Conservation (phyloP, 2,113 vertebrate genomes). For the Thermophis baileyi region DNA sequence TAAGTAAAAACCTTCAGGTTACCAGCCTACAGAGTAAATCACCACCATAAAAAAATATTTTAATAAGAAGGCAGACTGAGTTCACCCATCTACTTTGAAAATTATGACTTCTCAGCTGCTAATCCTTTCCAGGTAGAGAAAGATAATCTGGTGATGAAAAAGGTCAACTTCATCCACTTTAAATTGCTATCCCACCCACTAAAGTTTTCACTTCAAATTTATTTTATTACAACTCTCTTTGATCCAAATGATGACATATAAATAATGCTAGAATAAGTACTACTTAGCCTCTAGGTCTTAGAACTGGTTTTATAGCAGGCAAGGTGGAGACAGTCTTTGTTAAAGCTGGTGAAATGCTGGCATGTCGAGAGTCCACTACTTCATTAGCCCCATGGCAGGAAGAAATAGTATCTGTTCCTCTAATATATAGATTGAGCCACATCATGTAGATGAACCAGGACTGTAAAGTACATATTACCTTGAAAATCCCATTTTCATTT, state of each 20-base stretch:
- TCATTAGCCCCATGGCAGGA: neutral
- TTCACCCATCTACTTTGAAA: neutral
- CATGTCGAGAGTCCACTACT: neutral
- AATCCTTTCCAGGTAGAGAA: neutral
- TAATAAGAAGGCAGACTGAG: neutral
- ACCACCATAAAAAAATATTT: neutral
- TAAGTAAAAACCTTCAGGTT: neutral
- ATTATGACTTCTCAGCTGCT: neutral
- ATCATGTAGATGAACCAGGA: neutral
- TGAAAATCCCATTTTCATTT: conserved; percentile 4
- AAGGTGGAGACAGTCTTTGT: neutral
- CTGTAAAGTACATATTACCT: conserved; percentile 6
- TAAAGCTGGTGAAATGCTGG: neutral
- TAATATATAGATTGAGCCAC: neutral
- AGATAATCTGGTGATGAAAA: neutral
- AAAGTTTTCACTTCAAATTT: neutral
- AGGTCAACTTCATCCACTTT: neutral
- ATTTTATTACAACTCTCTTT: too few relatives aligned
- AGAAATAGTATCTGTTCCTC: neutral
- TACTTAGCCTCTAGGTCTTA: neutral
- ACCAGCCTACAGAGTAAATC: neutral
- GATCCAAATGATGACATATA: neutral
- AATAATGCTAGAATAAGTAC: neutral
- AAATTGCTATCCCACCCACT: neutral
- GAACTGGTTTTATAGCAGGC: neutral